Base-by-base conservation (phyloP, 37 sponge, comb jelly and placozoan species). In the Eunapius fragilis region DNA sequence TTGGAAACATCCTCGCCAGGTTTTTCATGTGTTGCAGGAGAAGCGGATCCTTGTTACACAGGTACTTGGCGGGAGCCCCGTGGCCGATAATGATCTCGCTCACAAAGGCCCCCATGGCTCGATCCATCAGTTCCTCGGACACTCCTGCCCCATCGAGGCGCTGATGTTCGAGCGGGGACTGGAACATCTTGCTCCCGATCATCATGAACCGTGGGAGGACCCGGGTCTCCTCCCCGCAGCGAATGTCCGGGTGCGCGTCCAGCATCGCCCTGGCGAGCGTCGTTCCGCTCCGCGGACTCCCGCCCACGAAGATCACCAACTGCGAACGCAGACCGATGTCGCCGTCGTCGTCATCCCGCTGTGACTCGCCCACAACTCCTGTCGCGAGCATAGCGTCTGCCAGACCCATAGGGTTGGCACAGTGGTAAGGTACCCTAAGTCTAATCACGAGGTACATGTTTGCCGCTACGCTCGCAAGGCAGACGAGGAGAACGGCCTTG, bases 41-140 rank as follows among this genome's bases (percentile, higher is more conserved):
- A 7, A 97, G 89, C 68, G 97, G 97, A 76, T 97, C 97, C 41
- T 97, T 97, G 88, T 97, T 92, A 77, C 97, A 97, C 34, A 88
- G 82, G 37, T 84, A 80, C 31, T 82, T 38, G 30, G 93, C 92
- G 2, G 89, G 86, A 3, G 31, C 36, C 0, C 95, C 95, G 70
- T 97, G 92, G 26, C 80, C 74, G 5, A 73, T 68, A 25, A 97
- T 94, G 37, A 97, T 86, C 22, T 87, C 79, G 28, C 79, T 41
- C 0, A 97, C 69, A 78, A 97, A 89, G 26, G 82, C 79, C n/a
- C 83, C 37, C 2, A 86, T 80, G 13, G 93, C 94, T 0, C 48
- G n/a, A 73, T 92, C 88, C 34, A 97, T 50, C 26, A 87, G 28
- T 25, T 32, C 45, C 0, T 83, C 84, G 12, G 47, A 79, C 37